Percentiles rank a stretch among this genome's conserved stretches.
Conservation (phyloP, 1,140 invertebrate species). For the Eumaeus atala region DNA sequence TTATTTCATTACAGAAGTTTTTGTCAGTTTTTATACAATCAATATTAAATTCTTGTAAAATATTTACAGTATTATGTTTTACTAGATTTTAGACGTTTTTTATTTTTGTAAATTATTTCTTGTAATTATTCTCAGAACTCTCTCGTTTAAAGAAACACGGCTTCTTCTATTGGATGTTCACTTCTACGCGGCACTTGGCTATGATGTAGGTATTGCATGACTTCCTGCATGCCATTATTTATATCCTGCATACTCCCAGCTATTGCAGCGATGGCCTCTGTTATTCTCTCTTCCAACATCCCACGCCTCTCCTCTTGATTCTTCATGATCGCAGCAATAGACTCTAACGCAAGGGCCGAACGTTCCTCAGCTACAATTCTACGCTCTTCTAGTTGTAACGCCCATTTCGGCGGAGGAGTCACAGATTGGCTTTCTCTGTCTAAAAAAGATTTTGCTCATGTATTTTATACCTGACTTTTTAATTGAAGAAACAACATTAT, state of each 20-base stretch:
- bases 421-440: slow-evolving; percentile 8
- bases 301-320: slow-evolving; percentile 43
- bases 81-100: no score
- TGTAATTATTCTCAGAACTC: no score
- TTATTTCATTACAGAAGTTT: no score
- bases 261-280: slow-evolving; percentile 44
- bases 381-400: slow-evolving; percentile 53
- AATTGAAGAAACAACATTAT: neutral
- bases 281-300: slow-evolving; percentile 43
- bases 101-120: no score
- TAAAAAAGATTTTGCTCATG: neutral
- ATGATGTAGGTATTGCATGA: slow-evolving; percentile 38
- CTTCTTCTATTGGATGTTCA: slow-evolving; percentile 39
- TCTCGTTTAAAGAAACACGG: slow-evolving; percentile 33
- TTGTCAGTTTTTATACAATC: no score
- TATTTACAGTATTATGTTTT: no score
- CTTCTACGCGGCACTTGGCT: slow-evolving; percentile 30
- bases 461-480: slow-evolving; percentile 34
- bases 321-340: slow-evolving; percentile 44
- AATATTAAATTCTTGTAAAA: no score
- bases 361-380: slow-evolving; percentile 54
- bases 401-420: slow-evolving; percentile 58
- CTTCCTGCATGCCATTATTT: slow-evolving; percentile 44
- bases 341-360: slow-evolving; percentile 49
- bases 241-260: slow-evolving; percentile 55